phyloP scores from a whole-genome alignment of 1,140 invertebrate species.

The Drosophila sucinea region DNA sequence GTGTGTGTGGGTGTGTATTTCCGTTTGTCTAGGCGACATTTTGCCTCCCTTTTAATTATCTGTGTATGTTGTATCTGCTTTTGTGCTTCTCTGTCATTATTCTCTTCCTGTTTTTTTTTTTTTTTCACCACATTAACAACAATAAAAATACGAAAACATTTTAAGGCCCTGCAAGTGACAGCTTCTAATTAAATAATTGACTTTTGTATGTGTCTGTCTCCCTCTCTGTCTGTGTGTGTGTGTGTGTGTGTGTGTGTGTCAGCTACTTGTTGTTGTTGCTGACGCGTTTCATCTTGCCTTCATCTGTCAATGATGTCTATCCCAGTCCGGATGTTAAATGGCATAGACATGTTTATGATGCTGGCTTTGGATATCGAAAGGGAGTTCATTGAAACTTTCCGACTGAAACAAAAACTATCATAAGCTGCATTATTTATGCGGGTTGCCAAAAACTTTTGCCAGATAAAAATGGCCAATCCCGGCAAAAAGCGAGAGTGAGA shows the following conservation, averaged over 20 bases:
- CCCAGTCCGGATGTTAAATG: background rate
- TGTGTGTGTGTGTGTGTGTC: background rate
- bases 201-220: slow-evolving; percentile 28
- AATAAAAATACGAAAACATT: slow-evolving; percentile 1
- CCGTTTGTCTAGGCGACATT: slow-evolving; percentile 18
- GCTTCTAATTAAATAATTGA: slow-evolving; percentile 79
- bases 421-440: slow-evolving; percentile 55
- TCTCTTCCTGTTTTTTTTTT: slow-evolving; percentile 31
- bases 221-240: background rate
- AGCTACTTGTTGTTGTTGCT: slow-evolving; percentile 22
- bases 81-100: slow-evolving; percentile 45
- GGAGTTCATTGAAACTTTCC: slow-evolving; percentile 62
- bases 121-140: slow-evolving; percentile 46
- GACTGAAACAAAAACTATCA: slow-evolving; percentile 33
- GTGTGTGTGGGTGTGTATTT: background rate
- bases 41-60: slow-evolving; percentile 67
- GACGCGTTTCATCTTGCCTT: slow-evolving; percentile 34
- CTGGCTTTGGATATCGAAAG: slow-evolving; percentile 38
- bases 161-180: slow-evolving; percentile 57
- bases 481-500: background rate
- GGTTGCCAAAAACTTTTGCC: slow-evolving; percentile 60
- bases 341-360: slow-evolving; percentile 51
- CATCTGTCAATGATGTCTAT: slow-evolving; percentile 48
- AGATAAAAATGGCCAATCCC: slow-evolving; percentile 63
- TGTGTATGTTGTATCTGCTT: slow-evolving; percentile 45